Conservation (phyloP, 2,888 invertebrate genomes). For the Prenolepis imparis region DNA sequence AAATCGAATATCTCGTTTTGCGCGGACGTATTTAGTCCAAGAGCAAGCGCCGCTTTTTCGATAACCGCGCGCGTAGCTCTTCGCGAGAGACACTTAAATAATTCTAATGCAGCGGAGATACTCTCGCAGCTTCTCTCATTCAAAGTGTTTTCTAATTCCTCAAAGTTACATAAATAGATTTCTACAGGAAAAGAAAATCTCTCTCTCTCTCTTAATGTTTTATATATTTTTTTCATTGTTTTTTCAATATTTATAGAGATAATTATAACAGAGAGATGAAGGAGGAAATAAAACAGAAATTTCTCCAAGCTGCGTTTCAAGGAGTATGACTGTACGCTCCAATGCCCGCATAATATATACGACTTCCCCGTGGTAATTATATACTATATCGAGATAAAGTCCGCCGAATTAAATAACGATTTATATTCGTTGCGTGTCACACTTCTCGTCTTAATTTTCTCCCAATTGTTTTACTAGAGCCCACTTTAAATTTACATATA, state of each 20-base stretch:
- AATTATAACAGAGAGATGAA: background rate
- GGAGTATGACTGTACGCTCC: background rate
- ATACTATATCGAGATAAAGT: conserved; percentile 1
- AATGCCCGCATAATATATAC: background rate
- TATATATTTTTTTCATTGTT: background rate
- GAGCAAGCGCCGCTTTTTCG: conserved; percentile 75
- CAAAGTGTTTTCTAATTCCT: background rate
- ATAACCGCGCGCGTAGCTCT: conserved; percentile 64
- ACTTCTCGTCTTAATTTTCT: background rate
- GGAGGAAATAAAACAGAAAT: background rate
- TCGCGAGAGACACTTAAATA: background rate
- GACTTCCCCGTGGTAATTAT: background rate
- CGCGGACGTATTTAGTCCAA: conserved; percentile 81
- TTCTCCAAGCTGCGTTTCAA: background rate
- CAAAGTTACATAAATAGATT: background rate
- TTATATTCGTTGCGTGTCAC: background rate
- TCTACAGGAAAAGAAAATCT: background rate
- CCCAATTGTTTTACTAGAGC: background rate
- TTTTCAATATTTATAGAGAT: background rate
- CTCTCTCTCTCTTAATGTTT: background rate
- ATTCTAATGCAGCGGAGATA: background rate
- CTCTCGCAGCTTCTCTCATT: background rate
- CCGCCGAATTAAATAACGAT: background rate
- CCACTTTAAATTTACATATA: background rate
- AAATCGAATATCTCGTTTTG: conserved; percentile 76